phyloP scores from a whole-genome alignment of 2,113 vertebrate genomes.

The Gnathonemus echidnorhynchus region DNA sequence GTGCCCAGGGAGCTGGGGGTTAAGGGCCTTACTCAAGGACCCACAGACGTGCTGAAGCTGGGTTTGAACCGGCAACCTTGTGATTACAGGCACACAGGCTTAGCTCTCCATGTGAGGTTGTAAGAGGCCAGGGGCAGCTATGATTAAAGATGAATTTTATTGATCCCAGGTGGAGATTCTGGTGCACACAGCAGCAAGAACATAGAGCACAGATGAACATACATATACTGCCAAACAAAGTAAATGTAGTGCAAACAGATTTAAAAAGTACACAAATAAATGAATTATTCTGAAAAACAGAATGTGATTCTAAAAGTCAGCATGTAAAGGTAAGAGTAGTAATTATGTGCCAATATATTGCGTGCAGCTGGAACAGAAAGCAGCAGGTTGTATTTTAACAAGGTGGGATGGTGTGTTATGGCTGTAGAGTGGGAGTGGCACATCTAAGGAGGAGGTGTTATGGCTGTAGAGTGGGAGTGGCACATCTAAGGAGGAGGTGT shows the following conservation, averaged over 20 bases:
- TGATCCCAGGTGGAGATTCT: not conserved
- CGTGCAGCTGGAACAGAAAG: not conserved
- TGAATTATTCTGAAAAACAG: not conserved
- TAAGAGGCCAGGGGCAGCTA: not conserved
- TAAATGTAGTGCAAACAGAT: not conserved
- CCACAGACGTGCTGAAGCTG: no score
- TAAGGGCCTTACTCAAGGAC: no score
- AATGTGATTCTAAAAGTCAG: not conserved
- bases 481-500: not conserved
- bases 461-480: not conserved
- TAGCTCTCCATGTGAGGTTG: not conserved
- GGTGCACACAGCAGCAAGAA: not conserved
- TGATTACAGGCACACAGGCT: no score
- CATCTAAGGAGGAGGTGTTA: not conserved
- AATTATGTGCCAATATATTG: not conserved
- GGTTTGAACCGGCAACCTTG: no score
- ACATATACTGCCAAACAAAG: not conserved
- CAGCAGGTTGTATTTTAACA: not conserved
- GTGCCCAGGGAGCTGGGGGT: no score
- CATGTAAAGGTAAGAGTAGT: not conserved
- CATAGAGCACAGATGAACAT: not conserved
- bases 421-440: not conserved
- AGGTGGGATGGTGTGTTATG: not conserved
- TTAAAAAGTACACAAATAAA: not conserved
- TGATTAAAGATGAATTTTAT: not conserved